These are phyloP conservation scores for Rhinichthys klamathensis DNA, from an alignment of 2,113 vertebrate species.

Conservation along the genomic window DNA sequence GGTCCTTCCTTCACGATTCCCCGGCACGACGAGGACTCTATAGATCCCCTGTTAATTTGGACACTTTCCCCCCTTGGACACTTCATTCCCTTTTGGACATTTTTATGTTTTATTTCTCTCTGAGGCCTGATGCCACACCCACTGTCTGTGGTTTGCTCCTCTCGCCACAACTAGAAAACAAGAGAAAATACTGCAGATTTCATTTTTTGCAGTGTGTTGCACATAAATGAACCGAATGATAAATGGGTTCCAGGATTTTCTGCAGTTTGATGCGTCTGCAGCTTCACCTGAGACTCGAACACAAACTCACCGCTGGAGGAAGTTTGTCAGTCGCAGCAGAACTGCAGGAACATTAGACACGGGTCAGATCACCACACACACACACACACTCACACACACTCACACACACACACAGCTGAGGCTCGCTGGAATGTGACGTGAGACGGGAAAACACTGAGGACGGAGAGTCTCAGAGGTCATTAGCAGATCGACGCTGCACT, in stretches of 20 bases:
- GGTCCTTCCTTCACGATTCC: no score
- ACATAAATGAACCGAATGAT: background rate
- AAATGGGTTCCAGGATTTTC: background rate
- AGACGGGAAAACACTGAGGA: background rate
- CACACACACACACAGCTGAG: constrained; percentile 5
- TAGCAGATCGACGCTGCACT: no score
- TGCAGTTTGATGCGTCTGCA: background rate
- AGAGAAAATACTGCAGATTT: no score
- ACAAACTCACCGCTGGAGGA: background rate
- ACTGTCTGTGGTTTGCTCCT: no score
- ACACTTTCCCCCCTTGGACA: no score
- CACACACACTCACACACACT: background rate
- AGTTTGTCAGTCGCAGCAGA: background rate
- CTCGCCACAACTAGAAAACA: no score
- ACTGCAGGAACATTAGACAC: constrained; percentile 11
- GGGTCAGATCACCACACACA: background rate
- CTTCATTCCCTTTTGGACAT: no score
- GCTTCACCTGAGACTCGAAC: constrained; percentile 14
- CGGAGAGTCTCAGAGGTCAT: background rate
- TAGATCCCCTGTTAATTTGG: no score
- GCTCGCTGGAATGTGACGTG: background rate
- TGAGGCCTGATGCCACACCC: no score
- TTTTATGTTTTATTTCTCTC: no score
- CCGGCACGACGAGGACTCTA: no score
- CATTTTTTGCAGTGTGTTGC: background rate